These are phyloP conservation scores for Mobula birostris DNA, from an alignment of 2,113 vertebrate species.

Conservation along the genomic window DNA sequence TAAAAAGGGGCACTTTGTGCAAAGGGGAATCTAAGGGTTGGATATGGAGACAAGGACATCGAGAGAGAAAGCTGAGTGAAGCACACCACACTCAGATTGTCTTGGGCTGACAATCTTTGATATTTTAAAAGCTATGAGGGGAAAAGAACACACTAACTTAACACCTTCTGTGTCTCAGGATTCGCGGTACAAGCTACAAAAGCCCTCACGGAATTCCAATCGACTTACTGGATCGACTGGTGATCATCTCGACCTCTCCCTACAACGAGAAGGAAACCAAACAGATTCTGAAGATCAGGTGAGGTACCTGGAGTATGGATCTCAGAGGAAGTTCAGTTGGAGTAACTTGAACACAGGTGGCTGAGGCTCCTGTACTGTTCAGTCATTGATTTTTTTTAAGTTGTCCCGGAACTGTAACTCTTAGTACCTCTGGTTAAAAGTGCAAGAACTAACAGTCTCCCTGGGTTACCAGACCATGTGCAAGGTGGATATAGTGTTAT, in stretches of 20 bases:
- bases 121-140: neutral
- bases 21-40: no score
- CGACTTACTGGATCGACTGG: conserved; percentile 79
- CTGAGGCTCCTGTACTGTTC: neutral
- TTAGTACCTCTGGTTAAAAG: neutral
- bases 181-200: conserved; percentile 84
- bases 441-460: neutral
- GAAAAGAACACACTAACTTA: neutral
- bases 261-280: conserved; percentile 84
- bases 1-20: no score
- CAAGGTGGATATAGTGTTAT: neutral
- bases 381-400: neutral
- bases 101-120: neutral
- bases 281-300: conserved; percentile 88
- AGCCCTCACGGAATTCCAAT: conserved; percentile 85
- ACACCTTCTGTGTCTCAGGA: conserved; percentile 52
- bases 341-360: neutral
- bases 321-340: neutral
- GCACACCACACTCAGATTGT: no score
- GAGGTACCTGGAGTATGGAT: conserved; percentile 22
- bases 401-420: neutral
- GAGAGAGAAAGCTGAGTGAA: no score
- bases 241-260: conserved; percentile 80
- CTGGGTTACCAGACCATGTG: neutral
- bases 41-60: no score